Percentiles rank a stretch among this genome's conserved stretches.
phyloP scores from a whole-genome alignment of 2,888 invertebrate genomes.

The Coelopa pilipes region DNA sequence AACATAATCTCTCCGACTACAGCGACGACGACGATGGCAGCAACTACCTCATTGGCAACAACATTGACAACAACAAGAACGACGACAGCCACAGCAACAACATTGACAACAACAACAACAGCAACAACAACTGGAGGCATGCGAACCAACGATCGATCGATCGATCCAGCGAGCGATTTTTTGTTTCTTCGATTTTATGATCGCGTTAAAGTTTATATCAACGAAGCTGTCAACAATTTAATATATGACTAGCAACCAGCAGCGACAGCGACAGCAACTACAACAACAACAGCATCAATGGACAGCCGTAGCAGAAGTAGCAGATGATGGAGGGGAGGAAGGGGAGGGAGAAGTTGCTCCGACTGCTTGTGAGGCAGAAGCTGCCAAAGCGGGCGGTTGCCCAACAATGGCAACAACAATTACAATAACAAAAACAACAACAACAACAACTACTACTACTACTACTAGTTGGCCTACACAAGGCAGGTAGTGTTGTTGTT shows the following conservation, averaged over 20 bases:
- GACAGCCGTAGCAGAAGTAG: neutral
- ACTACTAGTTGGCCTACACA: neutral
- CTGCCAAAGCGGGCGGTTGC: neutral
- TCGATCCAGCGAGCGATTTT: constrained; percentile 23
- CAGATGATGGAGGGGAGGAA: too few relatives aligned
- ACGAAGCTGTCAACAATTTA: constrained; percentile 64
- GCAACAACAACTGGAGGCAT: neutral
- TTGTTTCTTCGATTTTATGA: constrained; percentile 30
- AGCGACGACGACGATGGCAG: neutral
- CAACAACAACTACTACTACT: too few relatives aligned
- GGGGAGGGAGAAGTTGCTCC: neutral
- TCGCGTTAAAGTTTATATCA: constrained; percentile 37
- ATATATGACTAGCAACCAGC: constrained; percentile 58
- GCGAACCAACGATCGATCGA: constrained; percentile 14
- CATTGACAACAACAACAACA: neutral
- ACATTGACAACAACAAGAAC: constrained; percentile 11
- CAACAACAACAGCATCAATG: neutral
- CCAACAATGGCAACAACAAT: neutral
- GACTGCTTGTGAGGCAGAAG: constrained; percentile 29
- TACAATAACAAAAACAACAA: too few relatives aligned
- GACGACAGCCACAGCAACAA: neutral
- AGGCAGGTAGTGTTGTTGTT: neutral
- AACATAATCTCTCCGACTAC: constrained; percentile 21
- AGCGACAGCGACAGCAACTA: neutral
- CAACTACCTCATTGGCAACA: too few relatives aligned